Percentiles rank a stretch among this genome's conserved stretches.
phyloP scores from a whole-genome alignment of 2,888 invertebrate genomes.

The Stenotaenia linearis region DNA sequence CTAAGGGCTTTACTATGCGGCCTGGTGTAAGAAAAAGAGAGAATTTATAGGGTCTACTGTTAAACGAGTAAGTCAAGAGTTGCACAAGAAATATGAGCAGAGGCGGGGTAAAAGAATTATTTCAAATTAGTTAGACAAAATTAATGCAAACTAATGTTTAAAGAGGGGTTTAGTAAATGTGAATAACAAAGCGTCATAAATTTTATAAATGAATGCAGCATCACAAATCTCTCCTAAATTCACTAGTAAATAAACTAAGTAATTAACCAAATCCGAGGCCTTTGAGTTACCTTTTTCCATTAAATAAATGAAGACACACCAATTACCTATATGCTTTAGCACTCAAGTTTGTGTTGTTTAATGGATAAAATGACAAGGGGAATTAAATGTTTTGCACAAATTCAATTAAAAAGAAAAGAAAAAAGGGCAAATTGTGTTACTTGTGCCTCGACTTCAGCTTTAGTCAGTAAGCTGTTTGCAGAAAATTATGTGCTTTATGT shows the following conservation, averaged over 20 bases:
- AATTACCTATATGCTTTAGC: too few relatives aligned
- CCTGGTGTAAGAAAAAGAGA: background rate
- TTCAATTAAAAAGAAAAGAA: too few relatives aligned
- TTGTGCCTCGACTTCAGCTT: background rate
- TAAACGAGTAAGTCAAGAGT: background rate
- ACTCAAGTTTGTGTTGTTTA: too few relatives aligned
- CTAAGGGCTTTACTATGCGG: background rate
- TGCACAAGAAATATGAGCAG: background rate
- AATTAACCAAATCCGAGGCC: background rate
- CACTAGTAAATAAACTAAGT: background rate
- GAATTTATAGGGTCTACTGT: background rate
- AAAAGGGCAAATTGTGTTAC: too few relatives aligned
- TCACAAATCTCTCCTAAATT: background rate
- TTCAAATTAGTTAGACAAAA: background rate
- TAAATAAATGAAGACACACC: too few relatives aligned
- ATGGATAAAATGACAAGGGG: too few relatives aligned
- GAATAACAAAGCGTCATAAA: background rate
- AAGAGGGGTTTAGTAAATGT: background rate
- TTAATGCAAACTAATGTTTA: background rate
- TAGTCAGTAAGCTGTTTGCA: background rate
- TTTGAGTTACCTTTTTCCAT: background rate
- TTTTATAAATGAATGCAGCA: background rate
- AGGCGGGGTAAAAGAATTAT: background rate
- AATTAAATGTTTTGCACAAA: too few relatives aligned
- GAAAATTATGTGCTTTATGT: background rate